Evolutionary conservation across 2,113 vertebrate genomes (phyloP), one percentile per base, ranked within the genome.

Genomic region (Edolisoma coerulescens): DNA sequence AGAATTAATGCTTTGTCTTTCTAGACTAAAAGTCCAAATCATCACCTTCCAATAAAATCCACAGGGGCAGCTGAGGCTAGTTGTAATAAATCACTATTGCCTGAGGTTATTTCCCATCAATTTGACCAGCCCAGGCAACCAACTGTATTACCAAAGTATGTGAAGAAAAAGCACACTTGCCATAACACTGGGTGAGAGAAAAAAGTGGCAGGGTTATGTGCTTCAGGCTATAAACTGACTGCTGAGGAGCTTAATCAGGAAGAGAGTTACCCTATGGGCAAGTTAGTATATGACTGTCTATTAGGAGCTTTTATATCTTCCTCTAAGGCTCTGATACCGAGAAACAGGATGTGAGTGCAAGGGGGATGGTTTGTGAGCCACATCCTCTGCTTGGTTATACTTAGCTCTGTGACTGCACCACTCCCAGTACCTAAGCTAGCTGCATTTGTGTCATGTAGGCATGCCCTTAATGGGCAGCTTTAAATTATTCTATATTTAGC

Each of bases 401-500:
- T 95, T 95, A 88, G 90, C 93, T 90, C 71, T 1, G 37, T 86
- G 86, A 93, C 90, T 93, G 22, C 83, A 77, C 83, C 4, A 24
- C 86, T 93, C 83, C 71, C 16, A 9, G 90, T 53, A 92, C 92
- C 86, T 80, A 69, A 54, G 88, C 90, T 63, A 27, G 76, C 70
- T 81, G 86, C 70, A 70, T 85, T 90, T 44, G 5, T 92, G 86
- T 88, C 80, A 81, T 95, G 89, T 61, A 93, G 94, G 76, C 95
- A 93, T 93, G 93, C 47, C 89, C 83, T 95, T 96, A 92, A 93
- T 90, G 95, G 95, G 86, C 52, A 95, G 93, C 93, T 92, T 84
- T 91, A 94, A 90, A 94, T 59, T 27, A 45, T 50, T 64, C 95
- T 97, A 93, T 90, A 89, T 93, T 96, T 96, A 96, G 93, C 79